Evolutionary conservation across 2,888 invertebrate genomes (phyloP).

Genomic region (Apantesis nais): DNA sequence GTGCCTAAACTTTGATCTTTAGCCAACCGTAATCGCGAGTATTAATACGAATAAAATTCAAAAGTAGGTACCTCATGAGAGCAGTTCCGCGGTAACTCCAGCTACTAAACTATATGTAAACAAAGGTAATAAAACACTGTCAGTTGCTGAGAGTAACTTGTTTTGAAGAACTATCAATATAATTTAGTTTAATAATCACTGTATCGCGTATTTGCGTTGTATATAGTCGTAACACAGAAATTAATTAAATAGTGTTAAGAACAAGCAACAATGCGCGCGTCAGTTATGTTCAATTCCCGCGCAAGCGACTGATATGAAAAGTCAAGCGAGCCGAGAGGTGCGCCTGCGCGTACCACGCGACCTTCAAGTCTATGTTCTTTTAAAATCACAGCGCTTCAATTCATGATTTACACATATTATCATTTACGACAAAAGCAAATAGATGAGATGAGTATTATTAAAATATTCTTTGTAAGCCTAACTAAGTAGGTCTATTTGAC

Average conservation of each 20-base stretch:
- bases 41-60: conserved; percentile 33
- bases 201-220: conserved; percentile 1
- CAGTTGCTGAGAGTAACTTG: conserved; percentile 22
- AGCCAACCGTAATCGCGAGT: conserved; percentile 48
- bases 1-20: conserved; percentile 49
- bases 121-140: conserved; percentile 33
- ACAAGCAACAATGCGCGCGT: conserved; percentile 53
- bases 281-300: conserved; percentile 55
- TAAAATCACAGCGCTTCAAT: conserved; percentile 38
- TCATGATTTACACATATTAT: conserved; percentile 16
- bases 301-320: conserved; percentile 64
- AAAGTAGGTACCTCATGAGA: conserved; percentile 50
- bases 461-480: neutral
- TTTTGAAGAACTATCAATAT: conserved; percentile 5
- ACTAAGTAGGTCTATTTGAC: neutral
- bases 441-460: neutral
- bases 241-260: conserved; percentile 17
- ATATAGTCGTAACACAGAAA: conserved; percentile 22
- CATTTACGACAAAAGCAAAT: neutral
- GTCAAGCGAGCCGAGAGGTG: conserved; percentile 51
- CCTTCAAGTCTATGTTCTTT: conserved; percentile 52
- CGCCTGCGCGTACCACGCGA: conserved; percentile 48
- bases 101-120: conserved; percentile 40
- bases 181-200: conserved; percentile 1
- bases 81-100: conserved; percentile 31